Percentiles rank a stretch among this genome's conserved stretches.
phyloP scores from a whole-genome alignment of 35 echinoderm and acorn worm genomes.

The Heliocidaris tuberculata region DNA sequence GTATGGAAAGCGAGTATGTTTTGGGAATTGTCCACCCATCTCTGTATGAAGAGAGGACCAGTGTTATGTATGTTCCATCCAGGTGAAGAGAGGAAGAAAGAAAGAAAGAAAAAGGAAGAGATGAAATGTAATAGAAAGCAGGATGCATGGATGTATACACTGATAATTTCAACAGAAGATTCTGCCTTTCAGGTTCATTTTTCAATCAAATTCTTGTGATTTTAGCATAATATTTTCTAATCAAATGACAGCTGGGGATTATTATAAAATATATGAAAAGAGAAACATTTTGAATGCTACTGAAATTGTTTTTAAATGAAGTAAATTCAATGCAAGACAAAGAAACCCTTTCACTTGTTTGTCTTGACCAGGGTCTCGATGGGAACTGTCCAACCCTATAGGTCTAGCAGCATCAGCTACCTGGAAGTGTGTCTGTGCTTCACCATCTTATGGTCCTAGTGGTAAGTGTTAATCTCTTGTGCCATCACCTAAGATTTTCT shows the following conservation, averaged over 20 bases:
- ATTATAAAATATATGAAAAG: not conserved
- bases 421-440: conserved; percentile 76
- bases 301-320: too few relatives aligned
- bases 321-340: not conserved
- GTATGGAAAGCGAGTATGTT: too few relatives aligned
- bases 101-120: not conserved
- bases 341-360: not conserved
- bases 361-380: conserved; percentile 63
- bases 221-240: not conserved
- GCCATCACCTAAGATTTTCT: not conserved
- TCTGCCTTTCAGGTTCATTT: not conserved
- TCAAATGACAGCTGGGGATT: not conserved
- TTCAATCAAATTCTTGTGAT: not conserved
- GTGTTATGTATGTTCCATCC: too few relatives aligned
- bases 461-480: conserved; percentile 51
- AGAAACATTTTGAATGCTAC: not conserved
- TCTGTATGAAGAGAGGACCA: too few relatives aligned
- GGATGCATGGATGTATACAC: not conserved
- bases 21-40: too few relatives aligned
- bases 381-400: conserved; percentile 70
- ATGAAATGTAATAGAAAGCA: not conserved
- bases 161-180: not conserved
- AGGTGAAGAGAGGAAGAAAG: too few relatives aligned
- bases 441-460: conserved; percentile 70
- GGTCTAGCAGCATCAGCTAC: conserved; percentile 69